Evolutionary conservation across 2,797 vertebrate species (phyloP).

Genomic region (Bothrops alternatus): DNA sequence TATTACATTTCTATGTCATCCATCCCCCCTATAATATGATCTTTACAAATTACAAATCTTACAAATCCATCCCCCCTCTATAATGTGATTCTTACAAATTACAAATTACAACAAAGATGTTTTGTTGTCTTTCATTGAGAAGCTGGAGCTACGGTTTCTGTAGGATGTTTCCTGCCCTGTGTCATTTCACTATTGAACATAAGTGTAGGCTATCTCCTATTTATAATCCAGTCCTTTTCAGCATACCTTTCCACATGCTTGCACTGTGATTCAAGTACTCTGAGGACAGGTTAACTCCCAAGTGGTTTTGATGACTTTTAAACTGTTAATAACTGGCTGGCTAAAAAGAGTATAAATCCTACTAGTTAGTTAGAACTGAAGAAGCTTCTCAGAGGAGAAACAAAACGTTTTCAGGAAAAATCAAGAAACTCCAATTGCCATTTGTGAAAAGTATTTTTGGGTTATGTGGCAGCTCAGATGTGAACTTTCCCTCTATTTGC

Average conservation of each 20-base stretch:
- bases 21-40: background rate
- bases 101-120: background rate
- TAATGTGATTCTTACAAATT: background rate
- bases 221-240: background rate
- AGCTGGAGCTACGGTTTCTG: background rate
- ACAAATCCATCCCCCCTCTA: background rate
- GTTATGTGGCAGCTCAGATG: background rate
- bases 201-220: background rate
- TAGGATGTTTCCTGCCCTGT: background rate
- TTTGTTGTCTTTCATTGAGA: background rate
- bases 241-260: background rate
- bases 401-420: background rate
- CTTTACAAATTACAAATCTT: background rate
- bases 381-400: background rate
- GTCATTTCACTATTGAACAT: background rate
- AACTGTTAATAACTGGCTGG: background rate
- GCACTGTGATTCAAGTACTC: background rate
- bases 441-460: background rate
- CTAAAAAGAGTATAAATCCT: background rate
- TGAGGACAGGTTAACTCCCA: background rate
- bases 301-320: background rate
- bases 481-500: background rate
- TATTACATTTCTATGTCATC: background rate
- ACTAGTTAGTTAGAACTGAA: background rate
- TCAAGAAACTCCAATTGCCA: background rate